Conservation (phyloP, 2,113 vertebrate genomes). For the Cheirogaleus medius region DNA sequence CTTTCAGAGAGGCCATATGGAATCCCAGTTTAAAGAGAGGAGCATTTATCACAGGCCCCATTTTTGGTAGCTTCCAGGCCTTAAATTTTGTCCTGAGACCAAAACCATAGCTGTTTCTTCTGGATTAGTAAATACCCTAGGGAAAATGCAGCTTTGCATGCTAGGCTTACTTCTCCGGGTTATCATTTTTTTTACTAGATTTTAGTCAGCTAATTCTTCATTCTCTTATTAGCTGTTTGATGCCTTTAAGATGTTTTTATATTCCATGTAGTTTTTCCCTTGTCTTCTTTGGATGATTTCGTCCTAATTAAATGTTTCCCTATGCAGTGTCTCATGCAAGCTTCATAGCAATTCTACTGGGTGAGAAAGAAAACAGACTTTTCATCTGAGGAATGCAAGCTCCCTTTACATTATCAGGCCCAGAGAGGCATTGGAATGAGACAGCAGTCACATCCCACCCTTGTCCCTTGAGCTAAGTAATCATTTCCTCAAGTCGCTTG, state of each 20-base stretch:
- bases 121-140: neutral
- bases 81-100: neutral
- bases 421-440: neutral
- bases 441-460: neutral
- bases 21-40: neutral
- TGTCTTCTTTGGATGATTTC: neutral
- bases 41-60: neutral
- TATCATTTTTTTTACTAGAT: slow-evolving; percentile 2
- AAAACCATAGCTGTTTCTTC: neutral
- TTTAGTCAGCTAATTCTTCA: neutral
- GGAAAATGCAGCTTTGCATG: neutral
- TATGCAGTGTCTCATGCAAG: neutral
- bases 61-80: neutral
- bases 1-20: neutral
- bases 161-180: neutral
- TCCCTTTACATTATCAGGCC: neutral
- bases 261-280: neutral
- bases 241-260: neutral
- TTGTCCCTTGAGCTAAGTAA: neutral
- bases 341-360: neutral
- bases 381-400: neutral
- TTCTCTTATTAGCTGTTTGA: neutral
- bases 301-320: neutral
- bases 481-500: neutral
- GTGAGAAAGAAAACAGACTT: neutral